Percentiles rank a stretch among this genome's conserved stretches.
Conservation (phyloP, 2,797 vertebrate species). For the Sebastiscus albofasciatus region DNA sequence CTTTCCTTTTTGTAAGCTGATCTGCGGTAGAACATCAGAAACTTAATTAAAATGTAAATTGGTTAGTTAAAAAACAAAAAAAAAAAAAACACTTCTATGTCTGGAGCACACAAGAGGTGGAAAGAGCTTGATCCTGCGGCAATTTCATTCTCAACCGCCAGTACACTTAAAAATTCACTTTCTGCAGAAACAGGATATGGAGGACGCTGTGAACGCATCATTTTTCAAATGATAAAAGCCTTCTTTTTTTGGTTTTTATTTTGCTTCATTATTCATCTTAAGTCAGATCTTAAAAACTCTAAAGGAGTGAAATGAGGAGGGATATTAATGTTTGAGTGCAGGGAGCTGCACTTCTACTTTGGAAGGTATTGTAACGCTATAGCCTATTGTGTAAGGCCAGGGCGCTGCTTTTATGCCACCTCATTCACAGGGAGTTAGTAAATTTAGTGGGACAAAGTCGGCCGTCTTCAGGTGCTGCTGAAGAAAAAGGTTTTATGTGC, state of each 20-base stretch:
- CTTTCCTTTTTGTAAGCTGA: conserved; percentile 18
- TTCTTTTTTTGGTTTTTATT: conserved; percentile 23
- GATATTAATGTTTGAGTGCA: conserved; percentile 35
- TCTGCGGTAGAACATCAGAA: conserved; percentile 35
- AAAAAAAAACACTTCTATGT: conserved; percentile 1
- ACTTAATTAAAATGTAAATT: conserved; percentile 69
- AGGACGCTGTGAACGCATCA: conserved; percentile 3
- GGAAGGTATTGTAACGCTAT: conserved; percentile 18
- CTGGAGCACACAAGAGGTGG: conserved; percentile 10
- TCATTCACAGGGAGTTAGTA: conserved; percentile 12
- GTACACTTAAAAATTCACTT: conserved; percentile 24
- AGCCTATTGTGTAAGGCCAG: conserved; percentile 2
- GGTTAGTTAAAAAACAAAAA: conserved; percentile 42
- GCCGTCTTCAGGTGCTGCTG: not conserved
- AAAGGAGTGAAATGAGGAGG: conserved; percentile 13
- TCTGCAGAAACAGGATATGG: conserved; percentile 3
- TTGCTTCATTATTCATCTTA: conserved; percentile 48
- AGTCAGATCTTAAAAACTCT: conserved; percentile 8
- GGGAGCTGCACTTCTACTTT: conserved; percentile 5
- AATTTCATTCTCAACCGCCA: conserved; percentile 21
- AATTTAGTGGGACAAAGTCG: conserved; percentile 34
- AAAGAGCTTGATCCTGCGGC: conserved; percentile 2
- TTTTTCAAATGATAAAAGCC: conserved; percentile 36
- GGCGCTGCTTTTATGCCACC: conserved; percentile 22
- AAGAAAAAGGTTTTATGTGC: conserved; percentile 34